These are phyloP conservation scores for Caenorhabditis doughertyi DNA, from an alignment of 2,888 invertebrate species.

Conservation along the genomic window DNA sequence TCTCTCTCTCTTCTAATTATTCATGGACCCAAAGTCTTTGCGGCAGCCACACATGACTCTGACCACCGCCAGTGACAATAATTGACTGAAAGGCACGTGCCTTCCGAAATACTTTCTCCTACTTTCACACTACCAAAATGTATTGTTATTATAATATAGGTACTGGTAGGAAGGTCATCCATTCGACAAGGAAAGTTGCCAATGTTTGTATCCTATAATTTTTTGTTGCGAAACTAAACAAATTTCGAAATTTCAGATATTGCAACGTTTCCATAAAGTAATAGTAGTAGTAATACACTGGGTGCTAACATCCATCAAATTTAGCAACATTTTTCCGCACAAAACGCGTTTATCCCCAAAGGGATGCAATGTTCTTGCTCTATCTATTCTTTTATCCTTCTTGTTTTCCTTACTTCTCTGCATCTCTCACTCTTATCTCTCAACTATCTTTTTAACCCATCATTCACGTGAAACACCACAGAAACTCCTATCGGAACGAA, in stretches of 20 bases:
- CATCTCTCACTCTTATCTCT: slow-evolving; percentile 38
- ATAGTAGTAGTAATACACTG: slow-evolving; percentile 26
- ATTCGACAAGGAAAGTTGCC: slow-evolving; percentile 32
- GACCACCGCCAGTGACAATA: slow-evolving; percentile 18
- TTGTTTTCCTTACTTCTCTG: slow-evolving; percentile 40
- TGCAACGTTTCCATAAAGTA: slow-evolving; percentile 16
- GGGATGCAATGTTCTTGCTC: slow-evolving; percentile 52
- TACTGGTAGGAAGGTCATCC: slow-evolving; percentile 53
- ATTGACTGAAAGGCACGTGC: slow-evolving; percentile 55
- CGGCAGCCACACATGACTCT: slow-evolving; percentile 40
- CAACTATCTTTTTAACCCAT: slow-evolving; percentile 28
- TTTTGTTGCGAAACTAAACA: neutral
- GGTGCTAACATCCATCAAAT: slow-evolving; percentile 5
- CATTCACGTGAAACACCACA: slow-evolving; percentile 42
- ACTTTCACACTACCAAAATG: slow-evolving; percentile 28
- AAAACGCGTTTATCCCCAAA: slow-evolving; percentile 14
- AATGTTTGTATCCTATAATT: neutral
- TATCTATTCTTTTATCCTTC: slow-evolving; percentile 39
- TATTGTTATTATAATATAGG: slow-evolving; percentile 41
- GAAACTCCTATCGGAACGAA: slow-evolving; percentile 33
- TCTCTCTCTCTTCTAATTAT: slow-evolving; percentile 48
- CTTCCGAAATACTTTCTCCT: slow-evolving; percentile 25
- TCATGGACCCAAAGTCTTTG: slow-evolving; percentile 48
- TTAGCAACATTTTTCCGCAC: slow-evolving; percentile 16
- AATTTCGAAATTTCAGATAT: slow-evolving; percentile 11